phyloP scores from a whole-genome alignment of 2,888 invertebrate species.

The Ophioninae sp. region DNA sequence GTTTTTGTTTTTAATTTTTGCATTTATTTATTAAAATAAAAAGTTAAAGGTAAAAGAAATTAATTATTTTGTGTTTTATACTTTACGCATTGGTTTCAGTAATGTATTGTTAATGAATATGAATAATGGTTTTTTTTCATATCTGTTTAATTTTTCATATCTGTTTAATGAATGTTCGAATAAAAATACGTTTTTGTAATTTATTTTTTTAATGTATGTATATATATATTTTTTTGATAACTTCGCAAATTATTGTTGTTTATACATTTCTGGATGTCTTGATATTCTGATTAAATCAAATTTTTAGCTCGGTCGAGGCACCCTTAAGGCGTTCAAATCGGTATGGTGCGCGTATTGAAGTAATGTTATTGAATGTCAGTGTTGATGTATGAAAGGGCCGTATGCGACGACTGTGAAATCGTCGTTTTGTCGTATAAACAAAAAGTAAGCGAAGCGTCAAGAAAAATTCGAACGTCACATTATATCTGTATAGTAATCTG shows the following conservation, averaged over 20 bases:
- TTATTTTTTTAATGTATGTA: no score
- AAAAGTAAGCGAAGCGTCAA: not conserved
- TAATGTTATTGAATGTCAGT: conserved; percentile 50
- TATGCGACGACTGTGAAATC: not conserved
- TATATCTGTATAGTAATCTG: conserved; percentile 57
- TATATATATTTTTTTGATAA: no score
- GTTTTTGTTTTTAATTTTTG: no score
- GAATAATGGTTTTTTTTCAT: no score
- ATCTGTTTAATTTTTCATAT: no score
- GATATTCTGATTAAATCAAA: not conserved
- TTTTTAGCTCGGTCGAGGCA: conserved; percentile 24
- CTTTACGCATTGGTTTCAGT: no score
- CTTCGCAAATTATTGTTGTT: not conserved
- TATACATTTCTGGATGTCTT: not conserved
- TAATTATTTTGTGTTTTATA: no score
- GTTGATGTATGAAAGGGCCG: conserved; percentile 28
- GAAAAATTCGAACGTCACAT: conserved; percentile 40
- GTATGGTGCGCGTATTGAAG: conserved; percentile 58
- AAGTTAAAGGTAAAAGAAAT: no score
- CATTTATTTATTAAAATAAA: no score
- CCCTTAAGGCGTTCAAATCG: conserved; percentile 49
- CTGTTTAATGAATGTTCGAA: not conserved
- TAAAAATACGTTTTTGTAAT: not conserved
- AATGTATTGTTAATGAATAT: no score
- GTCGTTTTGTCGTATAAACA: conserved; percentile 8